These are phyloP conservation scores for Cepaea nemoralis DNA, from an alignment of 1,140 invertebrate genomes.

Conservation along the genomic window DNA sequence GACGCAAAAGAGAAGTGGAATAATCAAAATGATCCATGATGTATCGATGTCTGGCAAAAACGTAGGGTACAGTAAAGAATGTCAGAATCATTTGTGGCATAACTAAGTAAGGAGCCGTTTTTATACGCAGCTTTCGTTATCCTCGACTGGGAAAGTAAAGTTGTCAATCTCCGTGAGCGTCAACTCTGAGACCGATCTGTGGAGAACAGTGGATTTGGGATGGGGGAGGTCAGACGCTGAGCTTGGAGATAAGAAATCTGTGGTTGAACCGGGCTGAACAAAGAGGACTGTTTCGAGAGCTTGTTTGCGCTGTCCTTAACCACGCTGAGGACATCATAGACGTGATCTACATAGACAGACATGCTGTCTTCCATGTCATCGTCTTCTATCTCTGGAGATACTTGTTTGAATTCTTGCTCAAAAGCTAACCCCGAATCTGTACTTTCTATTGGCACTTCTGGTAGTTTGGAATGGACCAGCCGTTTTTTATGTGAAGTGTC, in stretches of 20 bases:
- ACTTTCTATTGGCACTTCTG: conserved; percentile 1
- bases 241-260: not conserved
- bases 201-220: not conserved
- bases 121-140: conserved; percentile 27
- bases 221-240: not conserved
- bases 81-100: not conserved
- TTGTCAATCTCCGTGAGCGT: not conserved
- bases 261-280: no score
- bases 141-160: conserved; percentile 8
- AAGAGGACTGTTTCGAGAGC: not conserved
- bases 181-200: not conserved
- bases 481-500: not conserved
- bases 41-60: not conserved
- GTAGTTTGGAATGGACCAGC: not conserved
- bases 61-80: not conserved
- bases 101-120: conserved; percentile 30
- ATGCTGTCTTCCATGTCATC: not conserved
- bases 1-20: not conserved
- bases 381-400: not conserved
- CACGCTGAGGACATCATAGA: conserved; percentile 36
- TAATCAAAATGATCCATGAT: not conserved
- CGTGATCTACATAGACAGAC: conserved; percentile 15
- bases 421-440: not conserved
- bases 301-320: not conserved
- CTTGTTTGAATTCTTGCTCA: not conserved